Conservation (phyloP, 2,797 vertebrate species). For the Limnodromus scolopaceus region DNA sequence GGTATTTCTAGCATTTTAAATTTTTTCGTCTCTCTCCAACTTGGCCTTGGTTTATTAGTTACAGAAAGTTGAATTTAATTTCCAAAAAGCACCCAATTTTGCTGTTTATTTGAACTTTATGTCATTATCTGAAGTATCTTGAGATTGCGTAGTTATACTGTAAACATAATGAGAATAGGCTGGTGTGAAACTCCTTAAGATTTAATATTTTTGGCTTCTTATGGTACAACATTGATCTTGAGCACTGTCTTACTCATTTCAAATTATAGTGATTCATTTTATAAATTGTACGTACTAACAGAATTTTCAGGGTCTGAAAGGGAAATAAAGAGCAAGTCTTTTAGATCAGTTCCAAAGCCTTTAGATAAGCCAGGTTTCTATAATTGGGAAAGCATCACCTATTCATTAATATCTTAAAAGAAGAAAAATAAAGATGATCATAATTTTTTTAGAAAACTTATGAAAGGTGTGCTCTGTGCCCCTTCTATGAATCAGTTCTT, state of each 20-base stretch:
- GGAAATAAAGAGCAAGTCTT: neutral
- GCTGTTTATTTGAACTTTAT: neutral
- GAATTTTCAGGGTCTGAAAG: neutral
- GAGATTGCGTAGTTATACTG: neutral
- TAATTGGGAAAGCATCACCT: neutral
- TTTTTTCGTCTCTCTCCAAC: neutral
- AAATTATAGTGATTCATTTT: neutral
- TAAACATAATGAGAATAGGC: neutral
- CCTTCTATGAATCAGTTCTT: neutral
- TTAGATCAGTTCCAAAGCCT: neutral
- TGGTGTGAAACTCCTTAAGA: neutral
- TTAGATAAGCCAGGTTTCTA: neutral
- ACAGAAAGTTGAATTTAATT: neutral
- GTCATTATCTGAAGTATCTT: neutral
- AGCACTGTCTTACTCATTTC: neutral
- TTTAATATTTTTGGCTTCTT: rapidly evolving
- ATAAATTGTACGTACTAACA: neutral
- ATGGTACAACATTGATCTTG: rapidly evolving
- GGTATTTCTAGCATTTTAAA: neutral
- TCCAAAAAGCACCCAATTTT: neutral
- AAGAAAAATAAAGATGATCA: neutral
- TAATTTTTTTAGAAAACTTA: neutral
- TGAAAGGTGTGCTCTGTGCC: neutral
- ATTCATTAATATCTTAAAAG: neutral
- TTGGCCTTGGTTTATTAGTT: neutral